Percentiles rank a stretch among this genome's conserved stretches.
Evolutionary conservation across 1,140 invertebrate genomes (phyloP).

Genomic region (Rhopalosiphum maidis): DNA sequence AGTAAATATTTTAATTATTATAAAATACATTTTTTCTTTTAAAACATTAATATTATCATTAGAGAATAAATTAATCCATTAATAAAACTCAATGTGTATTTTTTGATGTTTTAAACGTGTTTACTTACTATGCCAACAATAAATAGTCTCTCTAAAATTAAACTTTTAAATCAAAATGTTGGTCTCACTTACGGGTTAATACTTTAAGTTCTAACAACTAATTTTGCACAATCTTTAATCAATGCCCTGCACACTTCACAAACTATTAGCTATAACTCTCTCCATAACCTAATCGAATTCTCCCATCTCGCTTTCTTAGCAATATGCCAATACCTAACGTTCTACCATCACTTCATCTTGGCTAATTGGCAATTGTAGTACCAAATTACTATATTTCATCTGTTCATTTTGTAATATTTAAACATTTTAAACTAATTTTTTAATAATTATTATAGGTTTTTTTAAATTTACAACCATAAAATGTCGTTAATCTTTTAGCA

Average conservation of each 20-base stretch:
- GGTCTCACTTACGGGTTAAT: not conserved
- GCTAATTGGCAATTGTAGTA: not conserved
- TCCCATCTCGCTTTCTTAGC: not conserved
- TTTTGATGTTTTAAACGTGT: not conserved
- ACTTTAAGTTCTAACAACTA: not conserved
- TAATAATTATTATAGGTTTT: not conserved
- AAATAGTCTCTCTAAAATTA: not conserved
- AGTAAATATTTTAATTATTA: not conserved
- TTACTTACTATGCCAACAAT: not conserved
- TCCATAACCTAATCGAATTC: not conserved
- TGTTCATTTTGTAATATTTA: not conserved
- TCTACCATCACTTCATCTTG: not conserved
- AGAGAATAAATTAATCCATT: not conserved
- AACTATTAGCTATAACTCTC: not conserved
- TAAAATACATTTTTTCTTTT: not conserved
- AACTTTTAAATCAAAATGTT: not conserved
- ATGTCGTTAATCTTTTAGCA: not conserved
- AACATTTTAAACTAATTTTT: too few species aligned
- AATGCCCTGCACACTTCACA: not conserved
- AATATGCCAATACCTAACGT: not conserved
- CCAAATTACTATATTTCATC: not conserved
- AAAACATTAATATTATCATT: too few species aligned
- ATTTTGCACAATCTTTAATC: not conserved
- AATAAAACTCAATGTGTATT: not conserved
- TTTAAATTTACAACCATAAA: not conserved